Percentiles rank a stretch among this genome's conserved stretches.
Conservation (phyloP, 2,888 invertebrate genomes). For the Epistrophe grossulariae region DNA sequence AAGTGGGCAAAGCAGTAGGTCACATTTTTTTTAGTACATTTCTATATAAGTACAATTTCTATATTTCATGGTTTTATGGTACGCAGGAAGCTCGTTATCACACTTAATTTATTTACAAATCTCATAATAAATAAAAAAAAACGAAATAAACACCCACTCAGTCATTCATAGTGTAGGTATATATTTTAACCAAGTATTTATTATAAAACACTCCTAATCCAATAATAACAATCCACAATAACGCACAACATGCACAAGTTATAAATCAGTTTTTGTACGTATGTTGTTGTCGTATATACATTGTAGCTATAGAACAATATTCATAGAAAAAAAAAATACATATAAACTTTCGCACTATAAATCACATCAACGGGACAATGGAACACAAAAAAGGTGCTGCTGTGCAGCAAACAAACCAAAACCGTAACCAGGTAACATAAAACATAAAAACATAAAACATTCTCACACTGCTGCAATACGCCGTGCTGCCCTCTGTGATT, state of each 20-base stretch:
- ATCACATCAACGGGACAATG: conserved; percentile 53
- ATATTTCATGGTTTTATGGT: too few relatives aligned
- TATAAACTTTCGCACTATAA: conserved; percentile 44
- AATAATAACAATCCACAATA: conserved; percentile 34
- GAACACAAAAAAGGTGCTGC: conserved; percentile 30
- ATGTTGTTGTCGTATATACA: too few relatives aligned
- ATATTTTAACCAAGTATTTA: conserved; percentile 16
- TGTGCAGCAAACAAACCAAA: conserved; percentile 30
- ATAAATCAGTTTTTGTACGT: conserved; percentile 26
- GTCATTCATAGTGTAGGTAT: neutral
- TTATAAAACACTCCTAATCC: conserved; percentile 24
- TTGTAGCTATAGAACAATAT: neutral
- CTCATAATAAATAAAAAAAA: neutral
- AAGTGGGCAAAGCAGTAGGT: too few relatives aligned
- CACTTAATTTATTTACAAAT: neutral
- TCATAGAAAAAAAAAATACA: neutral
- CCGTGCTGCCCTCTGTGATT: conserved; percentile 55
- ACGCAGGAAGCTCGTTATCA: neutral
- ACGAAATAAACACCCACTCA: conserved; percentile 17
- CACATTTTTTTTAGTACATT: too few relatives aligned
- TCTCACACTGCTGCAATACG: conserved; percentile 59
- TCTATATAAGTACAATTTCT: too few relatives aligned
- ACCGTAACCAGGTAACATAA: conserved; percentile 48
- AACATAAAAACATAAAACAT: conserved; percentile 50
- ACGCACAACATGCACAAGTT: conserved; percentile 2